Conservation (phyloP, 1,140 invertebrate genomes). For the Pentalonia nigronervosa region DNA sequence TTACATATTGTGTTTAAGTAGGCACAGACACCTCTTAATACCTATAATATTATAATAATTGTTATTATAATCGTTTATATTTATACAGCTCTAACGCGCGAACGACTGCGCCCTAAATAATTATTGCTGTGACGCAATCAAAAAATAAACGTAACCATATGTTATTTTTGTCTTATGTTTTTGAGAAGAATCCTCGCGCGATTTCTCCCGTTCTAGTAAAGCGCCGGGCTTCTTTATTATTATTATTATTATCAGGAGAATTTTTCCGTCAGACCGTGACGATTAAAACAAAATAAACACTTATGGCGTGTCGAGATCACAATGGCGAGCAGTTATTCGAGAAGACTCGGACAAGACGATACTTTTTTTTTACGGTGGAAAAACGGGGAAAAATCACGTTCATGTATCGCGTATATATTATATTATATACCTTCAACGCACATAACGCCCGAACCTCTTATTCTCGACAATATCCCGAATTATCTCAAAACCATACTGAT, state of each 20-base stretch:
- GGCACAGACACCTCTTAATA: too few species aligned
- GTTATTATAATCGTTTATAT: too few species aligned
- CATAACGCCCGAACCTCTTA: neutral
- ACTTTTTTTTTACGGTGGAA: neutral
- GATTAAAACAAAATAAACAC: neutral
- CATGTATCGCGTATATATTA: neutral
- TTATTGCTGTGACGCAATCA: neutral
- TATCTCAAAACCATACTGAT: neutral
- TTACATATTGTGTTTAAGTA: neutral
- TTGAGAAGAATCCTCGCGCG: neutral
- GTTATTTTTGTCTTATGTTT: neutral
- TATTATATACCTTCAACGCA: neutral
- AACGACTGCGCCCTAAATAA: neutral
- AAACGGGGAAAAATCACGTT: neutral
- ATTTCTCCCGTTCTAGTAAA: neutral
- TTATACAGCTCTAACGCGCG: neutral
- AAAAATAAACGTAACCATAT: neutral
- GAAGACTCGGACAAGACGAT: neutral
- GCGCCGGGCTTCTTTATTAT: neutral
- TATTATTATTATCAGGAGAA: neutral
- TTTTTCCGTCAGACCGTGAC: conserved; percentile 30
- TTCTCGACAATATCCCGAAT: neutral
- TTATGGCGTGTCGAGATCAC: conserved; percentile 28
- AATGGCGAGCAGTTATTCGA: neutral
- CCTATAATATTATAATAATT: too few species aligned